phyloP scores from a whole-genome alignment of 2,113 vertebrate genomes.

The Syngnathus typhle region DNA sequence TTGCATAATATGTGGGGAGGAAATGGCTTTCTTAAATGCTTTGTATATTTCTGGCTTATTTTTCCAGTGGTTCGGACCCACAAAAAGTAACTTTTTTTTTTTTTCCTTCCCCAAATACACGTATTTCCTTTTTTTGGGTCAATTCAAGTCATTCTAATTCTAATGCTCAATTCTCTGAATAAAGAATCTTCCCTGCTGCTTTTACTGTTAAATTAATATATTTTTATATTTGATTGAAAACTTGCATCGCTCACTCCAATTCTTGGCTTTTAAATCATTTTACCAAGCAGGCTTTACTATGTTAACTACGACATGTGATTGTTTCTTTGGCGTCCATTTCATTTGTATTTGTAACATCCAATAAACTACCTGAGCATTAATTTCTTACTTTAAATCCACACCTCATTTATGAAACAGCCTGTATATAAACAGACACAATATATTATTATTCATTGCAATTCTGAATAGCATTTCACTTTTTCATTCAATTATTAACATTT shows the following conservation, averaged over 20 bases:
- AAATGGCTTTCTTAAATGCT: constrained; percentile 3
- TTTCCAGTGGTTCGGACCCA: neutral
- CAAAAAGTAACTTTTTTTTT: neutral
- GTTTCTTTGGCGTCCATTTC: constrained; percentile 3
- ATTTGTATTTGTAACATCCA: neutral
- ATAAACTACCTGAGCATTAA: neutral
- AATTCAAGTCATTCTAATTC: neutral
- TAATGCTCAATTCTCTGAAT: neutral
- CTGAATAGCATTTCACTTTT: neutral
- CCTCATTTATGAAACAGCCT: too few relatives aligned
- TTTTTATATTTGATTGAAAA: neutral
- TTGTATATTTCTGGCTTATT: neutral
- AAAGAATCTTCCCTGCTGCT: neutral
- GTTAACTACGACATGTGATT: neutral
- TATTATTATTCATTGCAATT: neutral
- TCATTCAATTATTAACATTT: neutral
- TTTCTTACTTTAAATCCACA: neutral
- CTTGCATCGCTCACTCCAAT: neutral
- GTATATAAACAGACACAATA: too few relatives aligned
- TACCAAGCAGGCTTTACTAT: neutral
- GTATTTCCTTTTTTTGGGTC: neutral
- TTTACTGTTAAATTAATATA: neutral
- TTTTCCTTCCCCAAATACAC: neutral
- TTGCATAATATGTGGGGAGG: neutral
- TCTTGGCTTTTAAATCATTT: neutral